Evolutionary conservation across 1,140 invertebrate species (phyloP).

Genomic region (Drusus annulatus): DNA sequence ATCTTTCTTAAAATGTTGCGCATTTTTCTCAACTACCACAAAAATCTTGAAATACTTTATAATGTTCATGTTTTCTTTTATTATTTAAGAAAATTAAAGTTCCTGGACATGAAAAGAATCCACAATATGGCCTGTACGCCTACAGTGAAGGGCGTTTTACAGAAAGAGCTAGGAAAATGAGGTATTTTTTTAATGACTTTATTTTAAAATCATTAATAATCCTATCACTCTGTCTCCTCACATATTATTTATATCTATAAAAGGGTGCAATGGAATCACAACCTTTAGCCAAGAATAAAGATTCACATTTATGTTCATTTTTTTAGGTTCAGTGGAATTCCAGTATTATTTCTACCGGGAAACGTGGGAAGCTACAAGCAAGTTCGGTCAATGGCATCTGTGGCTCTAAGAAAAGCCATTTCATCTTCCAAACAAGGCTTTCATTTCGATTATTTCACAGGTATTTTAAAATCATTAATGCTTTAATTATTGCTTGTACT

Average conservation of each 20-base stretch:
- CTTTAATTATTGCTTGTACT: too few relatives aligned
- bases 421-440: slow-evolving; percentile 73
- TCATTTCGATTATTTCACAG: slow-evolving; percentile 89
- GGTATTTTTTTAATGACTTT: slow-evolving; percentile 58
- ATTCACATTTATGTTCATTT: too few relatives aligned
- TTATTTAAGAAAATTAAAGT: slow-evolving; percentile 73
- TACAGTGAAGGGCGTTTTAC: slow-evolving; percentile 87
- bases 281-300: too few relatives aligned
- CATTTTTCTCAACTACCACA: too few relatives aligned
- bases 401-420: slow-evolving; percentile 82
- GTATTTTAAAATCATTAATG: slow-evolving; percentile 34
- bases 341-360: slow-evolving; percentile 91
- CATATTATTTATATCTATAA: not conserved
- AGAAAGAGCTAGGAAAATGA: slow-evolving; percentile 74
- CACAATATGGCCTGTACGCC: slow-evolving; percentile 83
- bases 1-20: too few relatives aligned
- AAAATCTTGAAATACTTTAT: too few relatives aligned
- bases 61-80: not conserved
- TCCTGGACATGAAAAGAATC: slow-evolving; percentile 72
- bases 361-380: slow-evolving; percentile 88
- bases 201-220: not conserved
- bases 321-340: slow-evolving; percentile 79
- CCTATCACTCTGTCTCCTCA: not conserved
- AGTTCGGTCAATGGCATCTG: slow-evolving; percentile 87
- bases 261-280: too few relatives aligned